These are phyloP conservation scores for Triops longicaudatus DNA, from an alignment of 1,140 invertebrate species.

Conservation along the genomic window DNA sequence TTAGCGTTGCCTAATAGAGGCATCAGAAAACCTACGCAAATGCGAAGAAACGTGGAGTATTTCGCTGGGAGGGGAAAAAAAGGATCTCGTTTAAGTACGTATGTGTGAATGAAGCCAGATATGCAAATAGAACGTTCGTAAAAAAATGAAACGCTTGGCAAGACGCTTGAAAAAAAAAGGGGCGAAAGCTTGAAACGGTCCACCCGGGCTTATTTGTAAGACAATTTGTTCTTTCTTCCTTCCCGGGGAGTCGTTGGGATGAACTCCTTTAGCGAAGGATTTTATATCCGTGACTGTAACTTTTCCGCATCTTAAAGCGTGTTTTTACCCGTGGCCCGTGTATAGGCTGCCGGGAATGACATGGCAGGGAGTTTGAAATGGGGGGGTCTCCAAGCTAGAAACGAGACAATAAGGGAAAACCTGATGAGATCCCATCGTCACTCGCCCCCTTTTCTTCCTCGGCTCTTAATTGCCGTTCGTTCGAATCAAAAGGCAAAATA, in stretches of 20 bases:
- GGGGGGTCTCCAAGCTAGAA: not conserved
- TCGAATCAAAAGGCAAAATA: conserved; percentile 7
- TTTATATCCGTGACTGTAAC: not conserved
- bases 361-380: not conserved
- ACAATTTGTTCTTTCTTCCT: not conserved
- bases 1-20: not conserved
- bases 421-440: conserved; percentile 10
- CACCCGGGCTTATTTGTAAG: not conserved
- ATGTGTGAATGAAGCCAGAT: not conserved
- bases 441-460: not conserved
- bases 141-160: not conserved
- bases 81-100: not conserved
- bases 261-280: not conserved
- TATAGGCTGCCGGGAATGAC: not conserved
- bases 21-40: not conserved
- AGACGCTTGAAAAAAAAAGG: not conserved
- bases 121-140: not conserved
- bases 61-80: not conserved
- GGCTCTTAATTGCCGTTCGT: not conserved
- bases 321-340: not conserved
- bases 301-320: not conserved
- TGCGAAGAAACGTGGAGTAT: not conserved
- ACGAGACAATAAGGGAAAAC: not conserved
- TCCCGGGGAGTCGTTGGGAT: not conserved
- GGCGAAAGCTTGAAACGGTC: not conserved